Evolutionary conservation across 1,140 invertebrate species (phyloP), one percentile per base, ranked within the genome.

Genomic region (Drosophila asahinai): DNA sequence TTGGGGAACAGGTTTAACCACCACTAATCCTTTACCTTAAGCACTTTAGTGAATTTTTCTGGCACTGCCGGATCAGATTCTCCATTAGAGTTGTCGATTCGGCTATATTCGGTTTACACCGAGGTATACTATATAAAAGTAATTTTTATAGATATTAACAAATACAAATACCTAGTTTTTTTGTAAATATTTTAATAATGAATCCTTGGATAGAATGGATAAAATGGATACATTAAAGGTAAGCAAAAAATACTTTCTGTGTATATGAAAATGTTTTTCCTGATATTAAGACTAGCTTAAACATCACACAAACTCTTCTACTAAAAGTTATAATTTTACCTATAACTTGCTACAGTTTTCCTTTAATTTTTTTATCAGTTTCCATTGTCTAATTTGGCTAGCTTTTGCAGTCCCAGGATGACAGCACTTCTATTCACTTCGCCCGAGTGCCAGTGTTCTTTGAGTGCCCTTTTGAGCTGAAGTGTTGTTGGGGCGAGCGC

Each of bases 1-100:
- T 54, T 67, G 45, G 58, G 22, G 58, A 60, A 49, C 78, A 79
- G 80, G 74, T 68, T 81, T 77, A 89, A 52, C 73, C 64, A 77
- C 58, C 49, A 62, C 59, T 83, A 78, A 89, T 81, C 70, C 79
- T 77, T 79, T 74, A 86, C 82, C 78, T 84, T 81, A 63, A 86
- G 82, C 63, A 86, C 77, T 78, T 60, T 47, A 33, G 25, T 55
- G 60, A 62, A 71, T 61, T 72, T 65, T 72, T 49, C 54, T 62
- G 64, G 58, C 22, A 11, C 48, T 59, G 27, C 17, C 33, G 45
- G 42, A 66, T 57, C 22, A 58, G 17, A 38, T 27, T 74, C 36
- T 55, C 9, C 30, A 38, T 27, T 25, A n/a, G 17, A 49, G 80
- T 47, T 64, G 67, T 25, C 17, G 7, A 0, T 14, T 47, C 3